Conservation (phyloP, 2,797 vertebrate genomes). For the Phataginus tricuspis region DNA sequence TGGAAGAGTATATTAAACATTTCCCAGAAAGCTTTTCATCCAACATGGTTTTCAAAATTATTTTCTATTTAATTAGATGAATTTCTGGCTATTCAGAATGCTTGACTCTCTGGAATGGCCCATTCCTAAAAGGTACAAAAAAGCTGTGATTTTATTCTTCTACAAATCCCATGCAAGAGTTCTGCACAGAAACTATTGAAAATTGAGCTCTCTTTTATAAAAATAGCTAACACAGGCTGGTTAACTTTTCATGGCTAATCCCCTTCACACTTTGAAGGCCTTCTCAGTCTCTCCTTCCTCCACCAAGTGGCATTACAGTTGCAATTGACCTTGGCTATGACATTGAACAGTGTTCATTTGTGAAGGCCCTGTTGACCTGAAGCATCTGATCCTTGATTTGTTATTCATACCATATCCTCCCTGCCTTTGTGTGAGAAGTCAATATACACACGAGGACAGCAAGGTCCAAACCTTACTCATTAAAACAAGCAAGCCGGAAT, state of each 20-base stretch:
- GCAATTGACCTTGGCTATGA: constrained; percentile 48
- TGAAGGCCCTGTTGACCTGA: constrained; percentile 62
- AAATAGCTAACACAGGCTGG: not conserved
- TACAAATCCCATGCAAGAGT: not conserved
- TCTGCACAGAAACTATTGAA: constrained; percentile 41
- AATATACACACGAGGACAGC: constrained; percentile 55
- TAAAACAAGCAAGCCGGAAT: constrained; percentile 40
- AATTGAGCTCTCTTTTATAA: constrained; percentile 8
- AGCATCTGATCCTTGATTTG: constrained; percentile 63
- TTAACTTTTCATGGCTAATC: constrained; percentile 37
- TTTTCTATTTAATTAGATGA: not conserved
- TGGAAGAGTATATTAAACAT: not conserved
- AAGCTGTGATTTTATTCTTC: constrained; percentile 10
- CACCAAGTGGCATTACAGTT: constrained; percentile 1
- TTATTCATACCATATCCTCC: constrained; percentile 65
- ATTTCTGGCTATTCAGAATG: constrained; percentile 12
- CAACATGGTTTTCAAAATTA: not conserved
- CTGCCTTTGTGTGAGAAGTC: constrained; percentile 46
- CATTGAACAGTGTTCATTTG: constrained; percentile 38
- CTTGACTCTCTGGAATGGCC: not conserved
- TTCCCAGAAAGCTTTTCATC: not conserved
- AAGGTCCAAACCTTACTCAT: constrained; percentile 43
- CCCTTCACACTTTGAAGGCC: constrained; percentile 32
- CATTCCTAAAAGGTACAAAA: not conserved
- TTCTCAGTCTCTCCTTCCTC: constrained; percentile 21